Evolutionary conservation across 2,113 vertebrate species (phyloP), one percentile per base, ranked within the genome.

Genomic region (Sialia sialis): DNA sequence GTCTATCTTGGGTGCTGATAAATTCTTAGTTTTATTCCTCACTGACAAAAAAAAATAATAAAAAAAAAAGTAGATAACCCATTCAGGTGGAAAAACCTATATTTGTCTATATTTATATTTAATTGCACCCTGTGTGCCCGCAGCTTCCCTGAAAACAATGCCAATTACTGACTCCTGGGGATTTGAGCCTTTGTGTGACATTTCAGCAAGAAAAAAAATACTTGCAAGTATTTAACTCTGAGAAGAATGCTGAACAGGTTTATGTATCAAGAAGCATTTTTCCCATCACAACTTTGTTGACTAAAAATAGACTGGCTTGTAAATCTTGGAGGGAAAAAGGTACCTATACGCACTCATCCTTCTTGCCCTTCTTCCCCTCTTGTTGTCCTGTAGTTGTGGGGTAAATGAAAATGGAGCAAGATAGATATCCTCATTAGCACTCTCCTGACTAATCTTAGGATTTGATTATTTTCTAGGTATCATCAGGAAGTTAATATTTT

Each of bases 61-160:
- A 4, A 22, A 59, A 64, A 81, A 60, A 16, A 38, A 0, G 5
- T 20, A 52, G 17, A 29, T 18, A 83, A 73, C 4, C 8, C 11
- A 36, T 62, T 86, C 41, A 74, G 26, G 17, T 67, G 34, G 29
- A 86, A 46, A 88, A 90, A 62, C 4, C 16, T 62, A 8, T 32
- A 41, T 76, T 82, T 79, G 74, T 75, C 86, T 39, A 11, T 54
- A 74, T 75, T 82, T 89, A 60, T 68, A 59, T 67, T 3, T 11
- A 56, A 79, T 58, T 4, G 9, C 3, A 44, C 4, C 30, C 27
- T 27, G 3, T 67, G 46, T 74, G 74, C 66, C 56, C 0, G 0
- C 48, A 90, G 46, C 88, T 86, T 48, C 68, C 38, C 67, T 73
- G 78, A 58, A 78, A 90, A 91, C 30, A 82, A n/a, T 34, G 32